Conservation (phyloP, 2,888 invertebrate genomes). For the Schrankia costaestrigalis region DNA sequence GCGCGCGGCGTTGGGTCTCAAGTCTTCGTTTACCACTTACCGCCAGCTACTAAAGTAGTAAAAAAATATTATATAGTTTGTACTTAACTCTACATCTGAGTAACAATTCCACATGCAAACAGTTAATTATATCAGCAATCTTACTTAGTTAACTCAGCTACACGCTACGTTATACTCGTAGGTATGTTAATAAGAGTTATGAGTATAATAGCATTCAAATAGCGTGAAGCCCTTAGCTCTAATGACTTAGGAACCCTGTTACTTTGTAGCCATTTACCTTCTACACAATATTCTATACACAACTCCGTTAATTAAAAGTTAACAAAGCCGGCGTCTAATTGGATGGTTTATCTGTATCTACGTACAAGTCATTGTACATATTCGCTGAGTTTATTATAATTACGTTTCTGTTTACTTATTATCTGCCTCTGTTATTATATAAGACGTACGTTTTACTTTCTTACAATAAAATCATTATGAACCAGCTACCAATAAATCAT, state of each 20-base stretch:
- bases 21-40: too few relatives aligned
- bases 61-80: too few relatives aligned
- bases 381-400: slow-evolving; percentile 22
- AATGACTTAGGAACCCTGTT: slow-evolving; percentile 15
- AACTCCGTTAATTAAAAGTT: slow-evolving; percentile 61
- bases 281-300: slow-evolving; percentile 37
- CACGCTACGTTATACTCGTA: too few relatives aligned
- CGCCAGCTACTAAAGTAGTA: too few relatives aligned
- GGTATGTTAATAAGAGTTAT: slow-evolving; percentile 13
- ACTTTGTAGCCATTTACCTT: slow-evolving; percentile 28
- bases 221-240: slow-evolving; percentile 12
- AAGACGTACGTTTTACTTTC: slow-evolving; percentile 2
- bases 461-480: too few relatives aligned
- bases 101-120: too few relatives aligned
- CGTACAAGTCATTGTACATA: slow-evolving; percentile 18
- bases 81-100: too few relatives aligned
- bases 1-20: too few relatives aligned
- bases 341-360: slow-evolving; percentile 48
- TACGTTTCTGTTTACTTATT: slow-evolving; percentile 23
- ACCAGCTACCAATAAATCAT: slow-evolving; percentile 33
- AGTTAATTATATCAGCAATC: too few relatives aligned
- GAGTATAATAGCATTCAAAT: slow-evolving; percentile 13
- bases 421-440: slow-evolving; percentile 12
- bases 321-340: slow-evolving; percentile 56
- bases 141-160: too few relatives aligned